Percentiles rank a stretch among this genome's conserved stretches.
phyloP scores from a whole-genome alignment of 2,888 invertebrate species.

The Vannuccia rotundouncinata region DNA sequence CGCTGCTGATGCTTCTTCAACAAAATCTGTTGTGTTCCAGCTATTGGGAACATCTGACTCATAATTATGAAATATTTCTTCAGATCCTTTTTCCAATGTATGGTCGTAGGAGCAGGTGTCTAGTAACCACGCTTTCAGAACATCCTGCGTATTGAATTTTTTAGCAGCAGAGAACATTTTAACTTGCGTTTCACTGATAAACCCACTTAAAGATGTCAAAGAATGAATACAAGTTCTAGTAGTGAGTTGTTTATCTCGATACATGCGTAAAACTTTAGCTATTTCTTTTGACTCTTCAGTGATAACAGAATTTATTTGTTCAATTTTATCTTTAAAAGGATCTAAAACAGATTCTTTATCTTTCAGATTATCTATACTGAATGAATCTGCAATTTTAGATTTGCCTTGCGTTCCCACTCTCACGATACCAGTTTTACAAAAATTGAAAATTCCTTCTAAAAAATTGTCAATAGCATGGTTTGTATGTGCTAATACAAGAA shows the following conservation, averaged over 20 bases:
- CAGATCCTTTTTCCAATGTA: too few relatives aligned
- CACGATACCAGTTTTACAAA: constrained; percentile 28
- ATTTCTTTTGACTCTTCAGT: constrained; percentile 14
- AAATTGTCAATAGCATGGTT: constrained; percentile 83
- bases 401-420: constrained; percentile 48
- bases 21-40: constrained; percentile 58
- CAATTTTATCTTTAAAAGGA: not conserved
- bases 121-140: constrained; percentile 18
- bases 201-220: not conserved
- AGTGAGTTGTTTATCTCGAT: not conserved
- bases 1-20: constrained; percentile 83
- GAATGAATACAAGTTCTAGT: not conserved
- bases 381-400: constrained; percentile 40
- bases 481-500: constrained; percentile 73
- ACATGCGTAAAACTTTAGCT: not conserved
- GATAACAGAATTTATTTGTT: not conserved
- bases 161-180: not conserved
- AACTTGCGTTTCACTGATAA: not conserved
- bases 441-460: constrained; percentile 60
- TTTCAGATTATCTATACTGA: too few relatives aligned
- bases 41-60: too few relatives aligned
- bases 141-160: not conserved
- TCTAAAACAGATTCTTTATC: too few relatives aligned
- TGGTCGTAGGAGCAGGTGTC: too few relatives aligned
- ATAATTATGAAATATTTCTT: too few relatives aligned